Evolutionary conservation across 2,113 vertebrate genomes (phyloP).

Genomic region (Lasiurus borealis): DNA sequence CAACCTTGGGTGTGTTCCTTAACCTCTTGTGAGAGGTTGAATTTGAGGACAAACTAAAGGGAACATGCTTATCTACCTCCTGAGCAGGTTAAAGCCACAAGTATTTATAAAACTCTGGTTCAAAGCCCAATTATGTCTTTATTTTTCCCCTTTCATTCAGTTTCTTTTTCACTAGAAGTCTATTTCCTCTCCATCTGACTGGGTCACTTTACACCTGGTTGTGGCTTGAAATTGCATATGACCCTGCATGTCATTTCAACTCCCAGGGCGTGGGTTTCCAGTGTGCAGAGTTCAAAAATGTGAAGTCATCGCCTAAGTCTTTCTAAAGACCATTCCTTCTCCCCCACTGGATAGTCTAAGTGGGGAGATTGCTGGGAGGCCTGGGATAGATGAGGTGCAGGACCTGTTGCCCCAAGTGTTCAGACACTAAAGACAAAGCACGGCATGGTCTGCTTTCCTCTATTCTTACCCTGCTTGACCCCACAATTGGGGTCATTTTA

Average conservation of each 20-base stretch:
- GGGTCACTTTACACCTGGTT: slow-evolving; percentile 14
- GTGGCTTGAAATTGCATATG: slow-evolving; percentile 12
- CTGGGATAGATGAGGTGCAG: not conserved
- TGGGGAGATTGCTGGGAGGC: not conserved
- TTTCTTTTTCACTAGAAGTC: slow-evolving; percentile 48
- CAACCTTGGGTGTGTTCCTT: slow-evolving; percentile 85
- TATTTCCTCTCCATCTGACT: slow-evolving; percentile 56
- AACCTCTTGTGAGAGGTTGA: slow-evolving; percentile 82
- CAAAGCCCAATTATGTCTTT: slow-evolving; percentile 66
- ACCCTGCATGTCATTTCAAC: not conserved
- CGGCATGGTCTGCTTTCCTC: no score
- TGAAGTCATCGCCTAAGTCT: not conserved
- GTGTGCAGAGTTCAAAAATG: not conserved
- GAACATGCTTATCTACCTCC: slow-evolving; percentile 82
- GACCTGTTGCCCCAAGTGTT: not conserved
- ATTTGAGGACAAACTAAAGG: slow-evolving; percentile 78
- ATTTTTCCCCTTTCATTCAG: slow-evolving; percentile 24
- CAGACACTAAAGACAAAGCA: not conserved
- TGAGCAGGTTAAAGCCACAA: slow-evolving; percentile 74
- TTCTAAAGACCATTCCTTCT: not conserved
- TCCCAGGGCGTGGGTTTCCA: not conserved
- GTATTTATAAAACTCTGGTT: slow-evolving; percentile 75
- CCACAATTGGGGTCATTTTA: not conserved
- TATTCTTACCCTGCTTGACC: fast-evolving
- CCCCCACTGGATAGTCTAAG: not conserved